Evolutionary conservation across 2,797 vertebrate species (phyloP), one percentile per base, ranked within the genome.

Genomic region (Platalea minor): DNA sequence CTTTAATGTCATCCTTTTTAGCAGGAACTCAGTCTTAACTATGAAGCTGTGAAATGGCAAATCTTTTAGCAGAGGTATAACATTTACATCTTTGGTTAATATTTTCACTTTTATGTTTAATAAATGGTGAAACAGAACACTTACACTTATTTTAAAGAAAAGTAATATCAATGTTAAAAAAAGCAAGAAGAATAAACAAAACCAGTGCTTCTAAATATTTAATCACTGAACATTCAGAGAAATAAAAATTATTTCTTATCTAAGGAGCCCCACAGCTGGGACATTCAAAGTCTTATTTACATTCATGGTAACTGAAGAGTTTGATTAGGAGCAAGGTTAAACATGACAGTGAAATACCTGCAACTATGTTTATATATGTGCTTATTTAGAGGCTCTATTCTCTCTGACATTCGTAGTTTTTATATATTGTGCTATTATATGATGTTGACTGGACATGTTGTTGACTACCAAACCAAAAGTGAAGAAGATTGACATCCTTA

Each of bases 391-490:
- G 51, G 20, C 12, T 84, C 11, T 85, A 7, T 69, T 90, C 31
- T 59, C 28, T 63, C n/a, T 83, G 28, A 37, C 25, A 17, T 43
- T 53, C 3, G 7, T 23, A 67, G 39, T 13, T 89, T 91, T 81
- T 54, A 45, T 33, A 45, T 51, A 74, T 61, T 43, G 35, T 83
- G 16, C 29, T 74, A 2, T 63, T 89, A 21, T 21, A 20, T 60
- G 46, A 68, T 41, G 16, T 59, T 89, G n/a, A n/a, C 46, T 85
- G 53, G 56, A 78, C 59, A 98, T 94, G 63, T 93, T 35, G 88
- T 74, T 89, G 94, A 97, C 75, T 97, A 97, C 13, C 31, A 87
- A 67, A 48, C 6, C 23, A 19, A 76, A 57, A 84, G 65, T 97
- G 16, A 93, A 77, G 41, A 95, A 81, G 23, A 76, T 60, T 72